Evolutionary conservation across 2,113 vertebrate genomes (phyloP), one percentile per base, ranked within the genome.

Genomic region (Martes martes): DNA sequence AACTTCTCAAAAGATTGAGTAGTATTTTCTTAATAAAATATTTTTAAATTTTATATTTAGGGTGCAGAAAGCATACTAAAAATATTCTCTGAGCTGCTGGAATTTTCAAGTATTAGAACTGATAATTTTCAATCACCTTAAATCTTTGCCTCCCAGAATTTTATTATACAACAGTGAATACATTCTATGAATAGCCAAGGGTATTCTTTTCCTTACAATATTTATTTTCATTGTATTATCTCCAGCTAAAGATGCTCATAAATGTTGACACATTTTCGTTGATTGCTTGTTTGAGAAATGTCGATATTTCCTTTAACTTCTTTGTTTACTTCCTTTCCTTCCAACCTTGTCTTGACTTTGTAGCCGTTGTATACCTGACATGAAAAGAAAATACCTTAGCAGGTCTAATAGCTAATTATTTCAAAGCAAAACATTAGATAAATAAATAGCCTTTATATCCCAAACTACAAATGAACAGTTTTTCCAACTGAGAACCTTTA

Each of bases 1-100:
- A 96, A 97, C 97, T 79, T 96, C 85, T 91, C 84, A 65, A 89
- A 94, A 97, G 47, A 86, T 47, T 86, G 73, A 97, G 79, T 23
- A 93, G 50, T 47, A 33, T 86, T 94, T 93, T 96, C 87, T 94
- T 93, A 74, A 94, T 95, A 95, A 97, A 96, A 93, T 94, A 67
- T 96, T 69, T 87, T 96, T n/a, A 95, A 92, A 55, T 55, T 94
- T 97, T 85, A 83, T 81, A 93, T 94, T 87, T 78, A 55, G 59
- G 18, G 4, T 24, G 39, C 6, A 83, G 67, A 76, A 94, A 93
- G 9, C 79, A 94, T 63, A 89, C 36, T 89, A 93, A 95, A 94
- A 78, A 74, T 95, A 61, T 86, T 92, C 36, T 90, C 59, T 86
- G 80, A 82, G 81, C 65, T 96, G 24, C 84, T 91, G 33, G 76